Base-by-base conservation (phyloP, 2,797 vertebrate genomes). In the Enteromius paludinosus region DNA sequence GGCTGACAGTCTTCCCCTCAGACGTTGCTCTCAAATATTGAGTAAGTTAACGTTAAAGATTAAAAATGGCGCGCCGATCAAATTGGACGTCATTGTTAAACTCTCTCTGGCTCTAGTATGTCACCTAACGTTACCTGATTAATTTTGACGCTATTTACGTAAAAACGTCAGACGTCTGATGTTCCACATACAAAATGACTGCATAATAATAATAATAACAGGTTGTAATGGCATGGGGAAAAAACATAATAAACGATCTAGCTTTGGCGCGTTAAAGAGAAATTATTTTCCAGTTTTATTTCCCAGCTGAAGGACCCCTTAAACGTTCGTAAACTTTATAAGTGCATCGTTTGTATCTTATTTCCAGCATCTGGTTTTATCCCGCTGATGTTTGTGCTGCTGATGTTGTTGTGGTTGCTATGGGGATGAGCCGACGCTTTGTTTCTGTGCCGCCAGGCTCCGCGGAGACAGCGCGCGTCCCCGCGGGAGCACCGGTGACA, bases 391-490 rank as follows among this genome's bases (percentile, higher is more conserved):
- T 28, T 38, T 78, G 52, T 38, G 75, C 18, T 76, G 75, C 30
- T 71, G 52, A 41, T 83, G 66, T 79, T 74, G 82, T 68, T 28
- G 49, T 54, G 52, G 64, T 81, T 79, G 64, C 74, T 43, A 52
- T 70, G 28, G 79, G 71, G 75, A 86, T 54, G 12, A 61, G 18
- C n/a, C 41, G 61, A 59, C 65, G 12, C 30, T 28, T 45, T 69
- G 64, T 84, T 86, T 69, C 35, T 68, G n/a, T 43, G 45, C 47
- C 23, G 7, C 61, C 88, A 93, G 94, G 84, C 70, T 90, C 93
- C 77, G 84, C 84, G 59, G 96, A 96, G 93, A 95, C 94, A 89
- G 93, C 90, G 84, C 88, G 92, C 83, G 91, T 93, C 49, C 64
- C 64, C 71, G 91, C 95, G 88, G 88, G 90, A 59, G 92, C 89